Conservation (phyloP, 2,888 invertebrate genomes). For the Alcis repandata region DNA sequence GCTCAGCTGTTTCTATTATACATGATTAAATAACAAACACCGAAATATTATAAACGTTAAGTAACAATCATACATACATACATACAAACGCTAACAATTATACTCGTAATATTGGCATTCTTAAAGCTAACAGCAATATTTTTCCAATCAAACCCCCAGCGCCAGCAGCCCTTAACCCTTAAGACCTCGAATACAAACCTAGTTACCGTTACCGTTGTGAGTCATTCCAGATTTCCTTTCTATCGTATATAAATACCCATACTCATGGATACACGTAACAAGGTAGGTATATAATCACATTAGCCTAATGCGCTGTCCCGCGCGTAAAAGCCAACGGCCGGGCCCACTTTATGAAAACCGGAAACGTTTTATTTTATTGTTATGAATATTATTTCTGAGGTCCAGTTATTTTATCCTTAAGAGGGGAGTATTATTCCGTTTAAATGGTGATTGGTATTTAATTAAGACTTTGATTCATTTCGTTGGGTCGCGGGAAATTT, state of each 20-base stretch:
- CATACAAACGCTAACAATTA: too few relatives aligned
- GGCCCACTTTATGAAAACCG: slow-evolving; percentile 67
- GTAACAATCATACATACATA: too few relatives aligned
- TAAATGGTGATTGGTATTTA: slow-evolving; percentile 29
- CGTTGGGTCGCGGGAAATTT: background rate
- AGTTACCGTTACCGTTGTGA: background rate
- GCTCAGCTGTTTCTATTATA: too few relatives aligned
- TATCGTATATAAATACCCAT: slow-evolving; percentile 21
- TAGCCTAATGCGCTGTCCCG: slow-evolving; percentile 67
- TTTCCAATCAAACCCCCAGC: too few relatives aligned
- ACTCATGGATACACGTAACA: slow-evolving; percentile 33
- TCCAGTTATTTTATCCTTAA: slow-evolving; percentile 47
- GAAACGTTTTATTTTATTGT: slow-evolving; percentile 77
- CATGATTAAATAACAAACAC: too few relatives aligned
- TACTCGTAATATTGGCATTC: too few relatives aligned
- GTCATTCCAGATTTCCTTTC: slow-evolving; percentile 25
- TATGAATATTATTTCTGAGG: slow-evolving; percentile 65
- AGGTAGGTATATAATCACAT: slow-evolving; percentile 61
- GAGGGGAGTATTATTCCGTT: slow-evolving; percentile 23
- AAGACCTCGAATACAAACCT: too few relatives aligned
- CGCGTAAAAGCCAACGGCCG: slow-evolving; percentile 76
- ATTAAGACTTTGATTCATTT: slow-evolving; percentile 17
- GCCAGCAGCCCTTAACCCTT: too few relatives aligned
- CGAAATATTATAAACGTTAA: too few relatives aligned
- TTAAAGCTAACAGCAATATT: too few relatives aligned